Base-by-base conservation (phyloP, 2,888 invertebrate species). In the Drosophila formosana region DNA sequence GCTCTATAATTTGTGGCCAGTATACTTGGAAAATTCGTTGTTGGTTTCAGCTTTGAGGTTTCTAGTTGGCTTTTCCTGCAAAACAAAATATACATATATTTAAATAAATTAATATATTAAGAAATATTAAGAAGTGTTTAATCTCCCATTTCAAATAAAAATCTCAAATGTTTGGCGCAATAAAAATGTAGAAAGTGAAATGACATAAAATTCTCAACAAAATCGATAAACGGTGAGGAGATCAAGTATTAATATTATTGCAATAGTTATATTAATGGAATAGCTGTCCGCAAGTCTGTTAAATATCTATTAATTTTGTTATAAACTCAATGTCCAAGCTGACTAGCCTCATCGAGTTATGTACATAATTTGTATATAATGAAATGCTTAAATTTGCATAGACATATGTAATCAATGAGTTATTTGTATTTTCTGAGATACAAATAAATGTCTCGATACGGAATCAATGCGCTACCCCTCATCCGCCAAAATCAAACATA, bases 61-160 rank as follows among this genome's bases (percentile, higher is more conserved):
- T 41, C 41, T 41, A 25, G 23, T 55, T 45, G n/a, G 25, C 52
- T 39, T 45, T 60, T 76, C 55, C 73, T 77, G 78, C 18, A 58
- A 58, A 51, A 37, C 66, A n/a, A 66, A 32, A n/a, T n/a, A n/a
- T 18, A n/a, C n/a, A n/a, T n/a, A n/a, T n/a, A n/a, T n/a, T n/a
- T n/a, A n/a, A n/a, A n/a, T n/a, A n/a, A n/a, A n/a, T n/a, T n/a
- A n/a, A n/a, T n/a, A n/a, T n/a, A n/a, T n/a, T n/a, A n/a, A n/a
- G n/a, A n/a, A n/a, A n/a, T n/a, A n/a, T n/a, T n/a, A n/a, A n/a
- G 1, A n/a, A 7, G 39, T 39, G 2, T 13, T 39, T 13, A 39
- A 39, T 39, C 13, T 13, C 13, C 7, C 6, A 39, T 39, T 39
- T 39, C 39, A 13, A 39, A 39, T 3, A 7, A 39, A 39, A 39